Evolutionary conservation across 2,797 vertebrate species (phyloP).

Genomic region (Heterohyrax brucei): DNA sequence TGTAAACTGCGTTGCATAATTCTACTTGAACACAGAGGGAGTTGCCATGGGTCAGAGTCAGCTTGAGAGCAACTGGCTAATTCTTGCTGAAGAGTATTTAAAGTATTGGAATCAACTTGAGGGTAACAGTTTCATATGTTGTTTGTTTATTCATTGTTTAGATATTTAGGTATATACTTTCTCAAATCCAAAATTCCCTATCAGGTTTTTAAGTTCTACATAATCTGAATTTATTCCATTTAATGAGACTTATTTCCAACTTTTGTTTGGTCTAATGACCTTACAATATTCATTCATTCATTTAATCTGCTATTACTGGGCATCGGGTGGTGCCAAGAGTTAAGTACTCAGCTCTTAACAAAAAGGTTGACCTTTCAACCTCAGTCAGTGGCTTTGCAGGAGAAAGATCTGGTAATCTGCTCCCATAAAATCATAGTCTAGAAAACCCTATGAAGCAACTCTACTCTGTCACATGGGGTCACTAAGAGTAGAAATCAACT

Average conservation of each 20-base stretch:
- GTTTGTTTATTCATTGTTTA: too few relatives aligned
- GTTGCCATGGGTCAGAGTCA: too few relatives aligned
- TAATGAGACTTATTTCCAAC: not conserved
- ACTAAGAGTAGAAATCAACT: not conserved
- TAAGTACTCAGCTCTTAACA: not conserved
- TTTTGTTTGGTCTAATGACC: not conserved
- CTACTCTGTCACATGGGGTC: not conserved
- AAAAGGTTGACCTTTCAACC: not conserved
- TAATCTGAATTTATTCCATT: not conserved
- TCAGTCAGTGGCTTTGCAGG: not conserved
- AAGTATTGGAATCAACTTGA: not conserved
- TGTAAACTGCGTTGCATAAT: too few relatives aligned
- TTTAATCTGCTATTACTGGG: not conserved
- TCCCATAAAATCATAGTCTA: not conserved
- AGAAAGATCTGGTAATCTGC: not conserved
- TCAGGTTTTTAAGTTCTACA: not conserved
- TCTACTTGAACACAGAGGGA: too few relatives aligned
- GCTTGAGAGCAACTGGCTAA: not conserved
- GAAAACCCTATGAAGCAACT: not conserved
- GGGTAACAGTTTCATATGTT: too few relatives aligned
- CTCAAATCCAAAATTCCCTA: constrained; percentile 13
- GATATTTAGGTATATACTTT: not conserved
- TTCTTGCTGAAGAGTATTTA: not conserved
- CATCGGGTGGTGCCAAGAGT: not conserved
- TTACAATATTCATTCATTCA: not conserved